A percentile compares a stretch with the other conserved stretches of the same genome.
Evolutionary conservation across 2,888 invertebrate species (phyloP).

Genomic region (Cryptus viduatorius): DNA sequence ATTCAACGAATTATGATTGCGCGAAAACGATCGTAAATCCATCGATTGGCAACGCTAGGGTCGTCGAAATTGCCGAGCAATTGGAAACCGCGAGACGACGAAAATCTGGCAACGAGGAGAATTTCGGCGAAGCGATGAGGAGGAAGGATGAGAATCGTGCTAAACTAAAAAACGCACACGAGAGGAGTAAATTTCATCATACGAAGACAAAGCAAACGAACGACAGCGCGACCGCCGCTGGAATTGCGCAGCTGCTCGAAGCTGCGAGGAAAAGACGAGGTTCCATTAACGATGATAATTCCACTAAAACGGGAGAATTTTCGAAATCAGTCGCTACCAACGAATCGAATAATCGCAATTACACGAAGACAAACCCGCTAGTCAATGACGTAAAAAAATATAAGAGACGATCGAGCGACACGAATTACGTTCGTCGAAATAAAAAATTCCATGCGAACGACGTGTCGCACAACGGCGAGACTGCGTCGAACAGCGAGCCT

Average conservation of each 20-base stretch:
- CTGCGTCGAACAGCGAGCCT: neutral
- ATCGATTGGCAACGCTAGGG: neutral
- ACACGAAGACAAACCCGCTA: conserved; percentile 33
- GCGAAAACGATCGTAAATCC: neutral
- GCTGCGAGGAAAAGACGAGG: neutral
- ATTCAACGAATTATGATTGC: conserved; percentile 5
- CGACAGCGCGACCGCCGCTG: neutral
- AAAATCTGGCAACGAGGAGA: neutral
- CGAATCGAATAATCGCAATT: neutral
- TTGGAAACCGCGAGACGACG: conserved; percentile 13
- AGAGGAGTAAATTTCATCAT: neutral
- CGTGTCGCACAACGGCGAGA: neutral
- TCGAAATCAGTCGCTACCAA: neutral
- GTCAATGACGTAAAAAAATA: conserved; percentile 16
- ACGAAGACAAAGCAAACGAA: conserved; percentile 5
- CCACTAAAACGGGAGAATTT: neutral
- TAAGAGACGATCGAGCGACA: neutral
- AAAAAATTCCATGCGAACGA: conserved; percentile 29
- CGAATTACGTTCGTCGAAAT: conserved; percentile 15
- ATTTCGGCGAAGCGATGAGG: neutral
- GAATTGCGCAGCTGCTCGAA: conserved; percentile 7
- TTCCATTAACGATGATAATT: neutral
- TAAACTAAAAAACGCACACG: neutral
- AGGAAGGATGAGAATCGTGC: neutral
- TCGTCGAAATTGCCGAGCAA: neutral